phyloP scores from a whole-genome alignment of 2,797 vertebrate genomes.

The Podargus strigoides region DNA sequence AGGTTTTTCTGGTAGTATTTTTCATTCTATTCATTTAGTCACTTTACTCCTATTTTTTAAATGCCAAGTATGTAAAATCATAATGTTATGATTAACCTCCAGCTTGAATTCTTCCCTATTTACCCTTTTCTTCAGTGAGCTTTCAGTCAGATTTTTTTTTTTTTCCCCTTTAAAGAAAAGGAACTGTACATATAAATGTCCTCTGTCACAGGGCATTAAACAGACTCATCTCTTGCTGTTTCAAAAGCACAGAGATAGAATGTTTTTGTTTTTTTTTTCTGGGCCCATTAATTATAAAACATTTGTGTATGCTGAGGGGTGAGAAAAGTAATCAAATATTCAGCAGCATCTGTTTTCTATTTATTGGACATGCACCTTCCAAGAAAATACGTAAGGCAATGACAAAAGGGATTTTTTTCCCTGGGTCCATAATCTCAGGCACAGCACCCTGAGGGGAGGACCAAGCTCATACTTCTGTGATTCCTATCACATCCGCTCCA shows the following conservation, averaged over 20 bases:
- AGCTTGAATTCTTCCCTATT: neutral
- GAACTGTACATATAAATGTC: neutral
- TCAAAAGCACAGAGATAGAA: neutral
- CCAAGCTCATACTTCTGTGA: neutral
- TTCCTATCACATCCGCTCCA: neutral
- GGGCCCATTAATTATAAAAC: constrained; percentile 54
- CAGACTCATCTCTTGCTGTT: neutral
- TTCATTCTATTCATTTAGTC: neutral
- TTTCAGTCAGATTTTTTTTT: neutral
- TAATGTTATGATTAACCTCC: neutral
- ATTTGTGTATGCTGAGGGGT: constrained; percentile 15
- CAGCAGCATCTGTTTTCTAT: constrained; percentile 45
- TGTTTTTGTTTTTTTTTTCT: neutral
- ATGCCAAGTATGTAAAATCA: neutral
- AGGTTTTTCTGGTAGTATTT: neutral
- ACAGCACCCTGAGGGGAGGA: neutral
- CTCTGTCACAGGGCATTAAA: neutral
- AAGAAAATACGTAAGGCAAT: neutral
- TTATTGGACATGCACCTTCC: constrained; percentile 13
- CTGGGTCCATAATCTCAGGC: neutral
- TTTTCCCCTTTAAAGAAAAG: neutral
- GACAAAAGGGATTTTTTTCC: neutral
- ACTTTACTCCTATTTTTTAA: neutral
- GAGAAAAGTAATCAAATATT: constrained; percentile 54
- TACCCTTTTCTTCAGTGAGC: neutral